A percentile compares a stretch with the other conserved stretches of the same genome.
Conservation (phyloP, 2,113 vertebrate species). For the Probosciger aterrimus region DNA sequence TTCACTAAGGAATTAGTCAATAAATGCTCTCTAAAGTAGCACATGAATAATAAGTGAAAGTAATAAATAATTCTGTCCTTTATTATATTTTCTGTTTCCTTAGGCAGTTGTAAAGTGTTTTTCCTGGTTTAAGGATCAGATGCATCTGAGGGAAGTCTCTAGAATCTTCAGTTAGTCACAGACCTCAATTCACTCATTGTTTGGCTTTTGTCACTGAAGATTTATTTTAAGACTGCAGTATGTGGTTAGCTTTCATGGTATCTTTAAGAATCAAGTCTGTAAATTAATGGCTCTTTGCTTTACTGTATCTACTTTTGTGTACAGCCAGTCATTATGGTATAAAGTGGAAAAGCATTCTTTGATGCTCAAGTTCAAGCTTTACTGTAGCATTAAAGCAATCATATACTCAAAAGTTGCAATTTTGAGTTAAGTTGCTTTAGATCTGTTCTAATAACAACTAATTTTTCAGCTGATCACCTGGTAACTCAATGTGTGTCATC, state of each 20-base stretch:
- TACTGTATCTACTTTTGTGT: not conserved
- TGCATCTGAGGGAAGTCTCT: not conserved
- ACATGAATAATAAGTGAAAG: not conserved
- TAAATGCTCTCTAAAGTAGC: not conserved
- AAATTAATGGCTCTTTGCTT: not conserved
- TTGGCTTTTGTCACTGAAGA: not conserved
- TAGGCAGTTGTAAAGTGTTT: accelerated
- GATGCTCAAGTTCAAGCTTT: not conserved
- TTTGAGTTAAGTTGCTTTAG: not conserved
- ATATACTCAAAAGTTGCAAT: not conserved
- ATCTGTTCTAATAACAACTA: not conserved
- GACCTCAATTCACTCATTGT: not conserved
- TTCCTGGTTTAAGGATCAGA: not conserved
- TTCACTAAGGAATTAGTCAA: not conserved
- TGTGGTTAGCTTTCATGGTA: not conserved
- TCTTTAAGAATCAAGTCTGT: not conserved
- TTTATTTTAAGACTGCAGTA: not conserved
- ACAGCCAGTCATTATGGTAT: not conserved
- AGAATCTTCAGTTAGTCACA: not conserved
- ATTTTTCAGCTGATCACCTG: slow-evolving; percentile 32
- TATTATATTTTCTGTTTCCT: not conserved
- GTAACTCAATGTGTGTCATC: slow-evolving; percentile 16
- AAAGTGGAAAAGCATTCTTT: not conserved
- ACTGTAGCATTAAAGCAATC: not conserved
- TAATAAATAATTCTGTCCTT: not conserved